Conservation (phyloP, 2,797 vertebrate species). For the Micropoecilia bifurca region DNA sequence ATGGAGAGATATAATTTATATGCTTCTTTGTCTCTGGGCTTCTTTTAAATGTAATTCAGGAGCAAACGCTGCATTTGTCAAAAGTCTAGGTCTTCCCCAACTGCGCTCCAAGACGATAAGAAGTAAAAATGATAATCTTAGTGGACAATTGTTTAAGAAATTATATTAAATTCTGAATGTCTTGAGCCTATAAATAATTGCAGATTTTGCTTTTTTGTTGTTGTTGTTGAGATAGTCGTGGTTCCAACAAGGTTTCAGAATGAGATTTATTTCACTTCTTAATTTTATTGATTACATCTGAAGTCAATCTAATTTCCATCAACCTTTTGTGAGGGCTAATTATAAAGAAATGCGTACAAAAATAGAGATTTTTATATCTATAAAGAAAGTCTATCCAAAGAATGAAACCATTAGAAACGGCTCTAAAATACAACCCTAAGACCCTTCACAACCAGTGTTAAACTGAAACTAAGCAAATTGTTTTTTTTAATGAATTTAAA, state of each 20-base stretch:
- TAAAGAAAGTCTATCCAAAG: background rate
- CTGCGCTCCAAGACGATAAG: background rate
- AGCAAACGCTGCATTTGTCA: slow-evolving; percentile 13
- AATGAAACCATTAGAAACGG: background rate
- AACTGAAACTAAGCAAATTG: too few relatives aligned
- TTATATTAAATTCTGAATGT: background rate
- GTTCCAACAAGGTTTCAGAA: too few relatives aligned
- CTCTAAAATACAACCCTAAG: too few relatives aligned
- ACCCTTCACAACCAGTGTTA: too few relatives aligned
- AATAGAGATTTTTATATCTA: background rate
- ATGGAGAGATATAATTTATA: slow-evolving; percentile 57
- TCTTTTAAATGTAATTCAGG: slow-evolving; percentile 14
- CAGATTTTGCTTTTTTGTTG: background rate
- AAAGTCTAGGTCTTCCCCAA: background rate
- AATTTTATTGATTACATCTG: background rate
- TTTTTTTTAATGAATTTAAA: background rate
- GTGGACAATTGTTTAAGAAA: background rate
- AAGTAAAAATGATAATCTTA: background rate
- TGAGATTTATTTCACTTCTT: background rate
- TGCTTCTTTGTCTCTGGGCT: slow-evolving; percentile 35
- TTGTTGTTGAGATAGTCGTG: too few relatives aligned
- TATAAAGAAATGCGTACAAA: background rate
- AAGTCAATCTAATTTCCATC: background rate
- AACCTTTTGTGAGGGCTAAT: background rate
- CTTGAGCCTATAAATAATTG: background rate